A percentile compares a stretch with the other conserved stretches of the same genome.
Conservation (phyloP, 2,113 vertebrate genomes). For the Seriola rivoliana region DNA sequence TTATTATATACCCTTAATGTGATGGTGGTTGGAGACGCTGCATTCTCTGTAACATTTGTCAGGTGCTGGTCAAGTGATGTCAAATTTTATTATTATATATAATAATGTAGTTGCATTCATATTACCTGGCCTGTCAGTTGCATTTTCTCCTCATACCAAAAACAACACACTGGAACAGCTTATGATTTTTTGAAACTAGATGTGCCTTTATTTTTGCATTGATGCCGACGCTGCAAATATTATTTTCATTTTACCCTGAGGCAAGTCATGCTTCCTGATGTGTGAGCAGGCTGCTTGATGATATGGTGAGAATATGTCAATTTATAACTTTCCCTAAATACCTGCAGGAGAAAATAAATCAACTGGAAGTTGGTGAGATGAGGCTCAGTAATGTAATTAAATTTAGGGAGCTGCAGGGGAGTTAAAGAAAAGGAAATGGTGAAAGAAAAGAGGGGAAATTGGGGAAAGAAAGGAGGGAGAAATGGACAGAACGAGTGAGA, state of each 20-base stretch:
- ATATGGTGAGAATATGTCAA: slow-evolving; percentile 13
- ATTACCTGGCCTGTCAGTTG: neutral
- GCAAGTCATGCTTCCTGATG: neutral
- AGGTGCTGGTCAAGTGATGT: neutral
- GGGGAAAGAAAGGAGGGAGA: neutral
- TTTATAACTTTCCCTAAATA: slow-evolving; percentile 17
- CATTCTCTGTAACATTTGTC: neutral
- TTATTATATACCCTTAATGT: neutral
- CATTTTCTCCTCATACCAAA: neutral
- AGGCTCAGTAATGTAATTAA: slow-evolving; percentile 25
- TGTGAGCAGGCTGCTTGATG: neutral
- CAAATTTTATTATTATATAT: too few relatives aligned
- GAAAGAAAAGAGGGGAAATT: neutral
- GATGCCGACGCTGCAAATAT: neutral
- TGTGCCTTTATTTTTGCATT: neutral
- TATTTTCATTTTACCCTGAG: slow-evolving; percentile 9
- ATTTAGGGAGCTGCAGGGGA: slow-evolving; percentile 12
- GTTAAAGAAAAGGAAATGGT: neutral
- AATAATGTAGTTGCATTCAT: neutral
- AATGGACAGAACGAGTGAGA: neutral
- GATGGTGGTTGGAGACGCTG: neutral
- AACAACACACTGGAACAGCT: neutral
- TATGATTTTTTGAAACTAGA: neutral
- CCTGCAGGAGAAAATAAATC: slow-evolving; percentile 17
- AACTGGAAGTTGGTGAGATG: slow-evolving; percentile 5